These are phyloP conservation scores for Criorhina ranunculi DNA, from an alignment of 2,888 invertebrate species.

Conservation along the genomic window DNA sequence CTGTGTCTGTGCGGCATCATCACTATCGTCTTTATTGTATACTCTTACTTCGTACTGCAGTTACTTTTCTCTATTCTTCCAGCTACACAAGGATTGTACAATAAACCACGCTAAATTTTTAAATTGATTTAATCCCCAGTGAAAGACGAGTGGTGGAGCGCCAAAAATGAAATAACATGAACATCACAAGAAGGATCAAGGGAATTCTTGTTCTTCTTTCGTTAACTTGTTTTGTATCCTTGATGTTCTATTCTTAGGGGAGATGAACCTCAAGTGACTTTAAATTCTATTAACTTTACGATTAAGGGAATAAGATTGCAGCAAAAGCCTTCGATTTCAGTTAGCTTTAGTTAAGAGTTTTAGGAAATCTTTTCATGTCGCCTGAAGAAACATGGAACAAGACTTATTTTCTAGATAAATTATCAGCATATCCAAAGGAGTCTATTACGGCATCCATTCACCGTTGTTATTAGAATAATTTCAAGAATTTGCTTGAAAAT, in stretches of 20 bases:
- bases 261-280: conserved; percentile 7
- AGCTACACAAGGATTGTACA: neutral
- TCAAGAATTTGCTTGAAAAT: no score
- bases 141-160: neutral
- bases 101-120: conserved; percentile 14
- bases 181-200: conserved; percentile 4
- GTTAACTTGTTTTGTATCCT: neutral
- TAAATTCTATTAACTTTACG: conserved; percentile 25
- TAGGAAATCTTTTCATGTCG: neutral
- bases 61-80: neutral
- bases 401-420: neutral
- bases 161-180: neutral
- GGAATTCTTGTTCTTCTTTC: neutral
- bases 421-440: neutral
- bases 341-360: neutral
- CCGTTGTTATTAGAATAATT: no score
- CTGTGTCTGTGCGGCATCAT: conserved; percentile 13
- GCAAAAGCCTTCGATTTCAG: neutral
- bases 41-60: neutral
- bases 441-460: no score
- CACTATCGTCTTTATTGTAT: neutral
- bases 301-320: neutral
- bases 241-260: neutral
- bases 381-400: neutral
- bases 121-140: conserved; percentile 31